A percentile compares a stretch with the other conserved stretches of the same genome.
phyloP scores from a whole-genome alignment of 2,113 vertebrate genomes.

The Lophura nycthemera region DNA sequence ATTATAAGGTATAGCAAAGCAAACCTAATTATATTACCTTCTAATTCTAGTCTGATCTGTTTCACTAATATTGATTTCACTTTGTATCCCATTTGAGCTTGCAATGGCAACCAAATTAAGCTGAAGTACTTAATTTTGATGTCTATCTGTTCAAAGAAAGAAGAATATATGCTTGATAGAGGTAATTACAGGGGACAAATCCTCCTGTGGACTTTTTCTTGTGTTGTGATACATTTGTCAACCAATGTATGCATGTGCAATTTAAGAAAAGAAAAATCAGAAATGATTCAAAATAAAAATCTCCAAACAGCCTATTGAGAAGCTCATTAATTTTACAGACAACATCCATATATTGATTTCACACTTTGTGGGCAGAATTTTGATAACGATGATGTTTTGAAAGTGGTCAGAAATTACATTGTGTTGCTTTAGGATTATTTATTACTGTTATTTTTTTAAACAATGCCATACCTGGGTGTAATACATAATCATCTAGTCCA shows the following conservation, averaged over 20 bases:
- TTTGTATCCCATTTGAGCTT: conserved; percentile 66
- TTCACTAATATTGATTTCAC: conserved; percentile 73
- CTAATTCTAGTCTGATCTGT: conserved; percentile 64
- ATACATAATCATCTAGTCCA: background rate
- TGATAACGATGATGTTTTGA: conserved; percentile 54
- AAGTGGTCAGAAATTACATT: conserved; percentile 49
- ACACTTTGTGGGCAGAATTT: background rate
- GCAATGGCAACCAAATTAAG: conserved; percentile 71
- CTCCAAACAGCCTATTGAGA: conserved; percentile 38
- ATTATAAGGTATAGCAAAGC: conserved; percentile 64
- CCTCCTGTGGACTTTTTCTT: background rate
- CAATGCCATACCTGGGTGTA: background rate
- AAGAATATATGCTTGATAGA: conserved; percentile 34
- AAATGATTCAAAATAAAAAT: conserved; percentile 5
- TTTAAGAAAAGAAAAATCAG: conserved; percentile 58
- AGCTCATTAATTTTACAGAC: conserved; percentile 67
- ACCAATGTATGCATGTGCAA: background rate
- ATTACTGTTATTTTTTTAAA: background rate
- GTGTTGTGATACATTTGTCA: background rate
- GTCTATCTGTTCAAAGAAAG: conserved; percentile 32
- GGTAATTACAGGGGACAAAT: conserved; percentile 47
- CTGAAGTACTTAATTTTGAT: conserved; percentile 73
- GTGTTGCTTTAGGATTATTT: conserved; percentile 9
- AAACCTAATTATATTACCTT: conserved; percentile 70
- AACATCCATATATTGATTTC: conserved; percentile 68